Evolutionary conservation across 2,797 vertebrate species (phyloP).

Genomic region (Intellagama lesueurii): DNA sequence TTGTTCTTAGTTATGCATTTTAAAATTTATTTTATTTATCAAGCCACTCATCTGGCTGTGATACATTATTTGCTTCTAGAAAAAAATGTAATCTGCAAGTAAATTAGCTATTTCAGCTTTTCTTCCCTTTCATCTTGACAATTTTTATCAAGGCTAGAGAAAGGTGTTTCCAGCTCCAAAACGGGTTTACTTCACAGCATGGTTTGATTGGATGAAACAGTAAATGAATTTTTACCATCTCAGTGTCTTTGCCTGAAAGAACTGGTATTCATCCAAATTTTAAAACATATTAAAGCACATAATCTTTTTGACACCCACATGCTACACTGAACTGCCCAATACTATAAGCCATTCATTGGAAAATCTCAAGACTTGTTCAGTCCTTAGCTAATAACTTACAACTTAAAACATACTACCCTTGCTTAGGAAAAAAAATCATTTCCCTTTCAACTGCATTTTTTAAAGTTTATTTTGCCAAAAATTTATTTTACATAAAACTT

Average conservation of each 20-base stretch:
- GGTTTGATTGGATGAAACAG: constrained; percentile 42
- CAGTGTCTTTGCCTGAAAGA: constrained; percentile 36
- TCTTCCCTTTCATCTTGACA: constrained; percentile 44
- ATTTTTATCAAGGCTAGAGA: constrained; percentile 41
- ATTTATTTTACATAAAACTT: constrained; percentile 25
- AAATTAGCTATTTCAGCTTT: constrained; percentile 32
- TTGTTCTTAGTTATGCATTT: constrained; percentile 27
- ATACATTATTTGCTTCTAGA: constrained; percentile 47
- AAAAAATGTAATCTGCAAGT: constrained; percentile 51
- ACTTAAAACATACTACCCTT: constrained; percentile 46
- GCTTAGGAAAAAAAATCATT: background rate
- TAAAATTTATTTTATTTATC: constrained; percentile 23
- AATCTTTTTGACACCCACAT: constrained; percentile 53
- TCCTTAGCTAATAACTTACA: constrained; percentile 42
- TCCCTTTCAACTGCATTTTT: constrained; percentile 28
- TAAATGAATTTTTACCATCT: constrained; percentile 38
- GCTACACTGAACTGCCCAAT: constrained; percentile 46
- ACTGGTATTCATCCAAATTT: constrained; percentile 47
- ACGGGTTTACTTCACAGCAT: constrained; percentile 49
- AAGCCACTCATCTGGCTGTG: constrained; percentile 21
- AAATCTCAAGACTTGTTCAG: constrained; percentile 28
- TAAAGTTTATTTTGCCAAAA: constrained; percentile 26
- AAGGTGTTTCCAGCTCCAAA: constrained; percentile 47
- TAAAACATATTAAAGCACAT: constrained; percentile 9
- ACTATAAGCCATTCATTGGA: constrained; percentile 47